phyloP scores from a whole-genome alignment of 2,888 invertebrate species.

The Cyclophora punctaria region DNA sequence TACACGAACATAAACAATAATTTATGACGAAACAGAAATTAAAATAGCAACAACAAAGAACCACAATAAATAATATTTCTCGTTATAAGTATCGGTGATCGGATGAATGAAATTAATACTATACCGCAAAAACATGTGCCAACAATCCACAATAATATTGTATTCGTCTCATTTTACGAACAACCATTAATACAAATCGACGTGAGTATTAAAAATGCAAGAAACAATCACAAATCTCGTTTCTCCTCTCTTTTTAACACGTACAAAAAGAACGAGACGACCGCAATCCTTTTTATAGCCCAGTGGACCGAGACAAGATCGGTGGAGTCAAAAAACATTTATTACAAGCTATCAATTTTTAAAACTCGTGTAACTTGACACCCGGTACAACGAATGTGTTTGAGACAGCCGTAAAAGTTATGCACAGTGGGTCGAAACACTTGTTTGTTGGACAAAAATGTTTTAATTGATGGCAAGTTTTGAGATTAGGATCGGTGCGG shows the following conservation, averaged over 20 bases:
- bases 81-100: too few species aligned
- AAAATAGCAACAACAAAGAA: too few species aligned
- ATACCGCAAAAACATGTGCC: too few species aligned
- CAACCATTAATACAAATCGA: too few species aligned
- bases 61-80: too few species aligned
- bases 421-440: conserved; percentile 41
- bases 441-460: conserved; percentile 13
- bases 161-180: too few species aligned
- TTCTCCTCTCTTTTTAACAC: not conserved
- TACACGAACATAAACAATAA: too few species aligned
- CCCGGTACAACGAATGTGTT: conserved; percentile 46
- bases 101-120: too few species aligned
- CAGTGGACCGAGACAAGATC: conserved; percentile 45
- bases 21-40: too few species aligned
- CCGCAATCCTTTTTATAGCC: conserved; percentile 27
- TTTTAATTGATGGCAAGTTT: conserved; percentile 2
- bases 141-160: too few species aligned
- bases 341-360: conserved; percentile 67
- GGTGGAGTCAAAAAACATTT: conserved; percentile 62
- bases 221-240: not conserved
- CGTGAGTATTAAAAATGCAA: too few species aligned
- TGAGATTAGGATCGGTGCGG: too few species aligned
- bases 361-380: conserved; percentile 63
- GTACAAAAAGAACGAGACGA: not conserved
- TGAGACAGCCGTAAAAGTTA: conserved; percentile 37